Base-by-base conservation (phyloP, 2,888 invertebrate species). In the Callinectes sapidus region DNA sequence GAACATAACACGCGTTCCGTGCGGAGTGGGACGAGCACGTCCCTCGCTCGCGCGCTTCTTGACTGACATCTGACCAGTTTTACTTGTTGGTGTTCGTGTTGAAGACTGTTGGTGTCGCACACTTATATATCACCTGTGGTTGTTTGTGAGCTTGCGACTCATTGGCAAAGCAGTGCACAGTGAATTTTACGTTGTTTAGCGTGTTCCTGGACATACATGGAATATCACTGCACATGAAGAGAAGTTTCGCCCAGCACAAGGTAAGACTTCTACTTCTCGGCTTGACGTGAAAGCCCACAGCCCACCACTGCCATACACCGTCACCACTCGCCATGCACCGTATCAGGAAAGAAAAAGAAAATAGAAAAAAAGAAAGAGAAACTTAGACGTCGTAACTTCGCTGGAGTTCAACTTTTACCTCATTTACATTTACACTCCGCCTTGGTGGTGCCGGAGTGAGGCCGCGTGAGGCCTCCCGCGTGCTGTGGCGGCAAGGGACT, bases 1-100 rank as follows among this genome's bases (percentile, higher is more conserved):
- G 92, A 92, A 92, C 90, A 55, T 42, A 90, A 92, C 92, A 92
- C 90, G 92, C 92, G 92, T 86, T 66, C 90, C 66, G 92, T 92
- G 92, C 77, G 92, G 90, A 92, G 92, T 87, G 92, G 92, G 87
- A 54, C 90, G 86, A 90, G 90, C 92, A 90, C 90, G 92, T 90
- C 66, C 92, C 87, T 28, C 90, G 87, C 90, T 85, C 90, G 71
- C 90, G 87, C 87, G 87, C 90, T 90, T 85, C 35, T 55, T 66
- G 48, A 90, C 90, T 87, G 87, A 77, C 71, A 35, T 32, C 87
- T 23, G 28, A 61, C 90, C 90, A 92, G 90, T 90, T 92, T 92
- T 35, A 61, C 48, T 77, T 90, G 90, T 90, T 85, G 66, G 90
- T 90, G 92, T 77, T 10, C 90, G 39, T 87, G 92, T 90, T 87